Base-by-base conservation (phyloP, 2,113 vertebrate genomes). In the Protobothrops flavoviridis region DNA sequence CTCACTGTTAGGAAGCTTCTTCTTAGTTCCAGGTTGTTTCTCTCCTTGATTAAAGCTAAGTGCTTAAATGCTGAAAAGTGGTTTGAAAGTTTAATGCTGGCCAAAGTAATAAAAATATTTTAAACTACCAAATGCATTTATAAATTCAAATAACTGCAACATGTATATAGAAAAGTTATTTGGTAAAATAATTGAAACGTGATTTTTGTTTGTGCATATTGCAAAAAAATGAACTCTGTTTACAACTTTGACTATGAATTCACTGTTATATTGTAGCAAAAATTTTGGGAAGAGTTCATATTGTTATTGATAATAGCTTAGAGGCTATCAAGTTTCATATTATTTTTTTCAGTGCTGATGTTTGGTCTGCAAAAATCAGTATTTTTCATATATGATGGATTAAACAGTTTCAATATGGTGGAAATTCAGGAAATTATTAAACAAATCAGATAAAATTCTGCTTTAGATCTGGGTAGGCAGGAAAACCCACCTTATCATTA, bases 171-270 rank as follows among this genome's bases (percentile, higher is more conserved):
- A 95, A 97, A 97, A 97, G 95, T 95, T 97, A 97, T 97, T 96
- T 95, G 94, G 95, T 92, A 81, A 95, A 97, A 97, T 97, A 97
- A 97, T 96, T 98, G 97, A 98, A 98, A 98, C 97, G 97, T 97
- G 97, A 11, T 3, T 97, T 98, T 98, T 98, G 97, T 98, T 98
- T 98, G 97, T 96, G 94, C 97, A 97, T 97, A 97, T 97, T 97
- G 95, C 96, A 98, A 97, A 97, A 39, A 97, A 96, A 92, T 92
- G 97, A 97, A 97, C 94, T 92, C 92, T 97, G 96, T 98, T 97
- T 95, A 98, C 97, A 97, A 91, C 96, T 59, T 0, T 97, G 95
- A 96, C 93, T 93, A 97, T 98, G 97, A 98, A 98, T 97, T 95
- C 95, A 95, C 96, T 97, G 97, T 96, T 98, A 97, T 97, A 90